Conservation (phyloP, 2,888 invertebrate species). For the Pteria penguin region DNA sequence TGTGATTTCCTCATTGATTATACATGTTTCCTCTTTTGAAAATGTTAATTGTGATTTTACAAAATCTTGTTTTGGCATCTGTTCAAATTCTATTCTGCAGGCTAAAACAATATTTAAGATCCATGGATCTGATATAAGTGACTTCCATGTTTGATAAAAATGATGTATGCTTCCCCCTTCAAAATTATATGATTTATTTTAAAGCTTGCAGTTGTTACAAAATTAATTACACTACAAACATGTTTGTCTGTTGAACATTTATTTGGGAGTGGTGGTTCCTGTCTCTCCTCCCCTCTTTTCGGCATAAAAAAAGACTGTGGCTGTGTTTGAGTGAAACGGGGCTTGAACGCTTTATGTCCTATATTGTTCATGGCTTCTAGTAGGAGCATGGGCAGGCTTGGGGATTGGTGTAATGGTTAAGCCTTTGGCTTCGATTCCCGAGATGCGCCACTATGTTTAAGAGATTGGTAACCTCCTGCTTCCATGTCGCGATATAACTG, state of each 20-base stretch:
- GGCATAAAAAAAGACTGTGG: not conserved
- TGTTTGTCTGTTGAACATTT: not conserved
- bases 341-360: not conserved
- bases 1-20: not conserved
- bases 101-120: not conserved
- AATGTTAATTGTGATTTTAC: not conserved
- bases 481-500: too few relatives aligned
- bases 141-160: not conserved
- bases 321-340: not conserved
- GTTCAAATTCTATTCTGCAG: not conserved
- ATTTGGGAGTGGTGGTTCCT: not conserved
- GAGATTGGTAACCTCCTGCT: too few relatives aligned
- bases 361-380: not conserved
- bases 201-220: not conserved
- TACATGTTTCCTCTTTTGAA: not conserved
- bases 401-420: too few relatives aligned
- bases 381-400: not conserved
- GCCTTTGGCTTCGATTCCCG: too few relatives aligned
- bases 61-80: constrained; percentile 4
- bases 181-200: constrained; percentile 27
- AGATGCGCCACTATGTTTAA: too few relatives aligned
- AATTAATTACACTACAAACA: not conserved
- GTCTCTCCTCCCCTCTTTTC: not conserved
- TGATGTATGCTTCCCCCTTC: constrained; percentile 19
- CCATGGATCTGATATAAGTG: not conserved